A percentile compares a stretch with the other conserved stretches of the same genome.
phyloP scores from a whole-genome alignment of 2,888 invertebrate species.

The Tanytarsus gracilentus region DNA sequence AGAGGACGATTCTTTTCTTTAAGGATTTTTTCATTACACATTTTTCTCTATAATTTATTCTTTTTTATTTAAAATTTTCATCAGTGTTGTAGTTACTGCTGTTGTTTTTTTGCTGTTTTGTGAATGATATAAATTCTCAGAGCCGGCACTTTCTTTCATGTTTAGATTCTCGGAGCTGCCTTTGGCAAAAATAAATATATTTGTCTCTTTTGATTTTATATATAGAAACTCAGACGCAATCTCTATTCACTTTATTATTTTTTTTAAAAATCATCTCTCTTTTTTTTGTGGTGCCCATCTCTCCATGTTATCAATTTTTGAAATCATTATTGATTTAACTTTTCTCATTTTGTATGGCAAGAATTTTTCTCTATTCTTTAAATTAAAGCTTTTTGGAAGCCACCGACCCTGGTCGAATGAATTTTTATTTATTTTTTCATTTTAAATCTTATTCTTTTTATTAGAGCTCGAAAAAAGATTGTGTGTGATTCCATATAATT shows the following conservation, averaged over 20 bases:
- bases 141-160: slow-evolving; percentile 24
- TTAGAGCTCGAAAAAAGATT: slow-evolving; percentile 3
- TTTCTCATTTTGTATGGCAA: too few relatives aligned
- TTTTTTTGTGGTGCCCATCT: not conserved
- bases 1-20: slow-evolving; percentile 16
- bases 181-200: slow-evolving; percentile 24
- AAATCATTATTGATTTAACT: slow-evolving; percentile 4
- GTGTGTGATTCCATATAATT: slow-evolving; percentile 4
- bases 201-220: too few relatives aligned
- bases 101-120: slow-evolving; percentile 2
- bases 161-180: slow-evolving; percentile 24
- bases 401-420: slow-evolving; percentile 18
- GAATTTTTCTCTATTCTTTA: not conserved
- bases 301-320: not conserved
- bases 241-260: not conserved
- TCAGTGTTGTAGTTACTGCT: not conserved
- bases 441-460: not conserved
- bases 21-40: slow-evolving; percentile 16
- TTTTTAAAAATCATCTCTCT: not conserved
- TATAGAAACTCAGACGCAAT: not conserved
- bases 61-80: not conserved
- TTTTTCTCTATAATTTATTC: not conserved
- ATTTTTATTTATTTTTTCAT: not conserved
- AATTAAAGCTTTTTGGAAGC: slow-evolving; percentile 23
- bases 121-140: slow-evolving; percentile 10